Evolutionary conservation across 2,113 vertebrate genomes (phyloP), one percentile per base, ranked within the genome.

Genomic region (Forbesichthys agassizii): DNA sequence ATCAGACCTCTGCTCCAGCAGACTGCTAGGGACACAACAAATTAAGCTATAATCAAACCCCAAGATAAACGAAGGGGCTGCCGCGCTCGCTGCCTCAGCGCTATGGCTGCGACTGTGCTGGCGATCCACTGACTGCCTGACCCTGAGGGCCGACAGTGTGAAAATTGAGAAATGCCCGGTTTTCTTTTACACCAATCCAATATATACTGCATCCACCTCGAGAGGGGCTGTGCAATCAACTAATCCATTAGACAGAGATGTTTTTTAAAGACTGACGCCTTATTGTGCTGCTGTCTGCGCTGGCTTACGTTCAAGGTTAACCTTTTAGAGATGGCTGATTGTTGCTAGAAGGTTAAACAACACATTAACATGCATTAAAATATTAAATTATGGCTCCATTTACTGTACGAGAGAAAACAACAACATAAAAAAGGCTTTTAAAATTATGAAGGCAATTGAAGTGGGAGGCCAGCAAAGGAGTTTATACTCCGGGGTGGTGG

Each of bases 131-230:
- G 27, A 27, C 27, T 27, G 27, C 20, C 94, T 96, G 95, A 95
- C 95, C 94, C 94, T 89, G 90, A 95, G 93, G 92, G 93, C 92
- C 90, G 88, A 90, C 88, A 91, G 91, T 86, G 90, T 93, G 94
- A 95, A 83, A 95, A 95, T 94, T 94, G 94, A 95, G 94, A 94
- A 96, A 95, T 94, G 94, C 93, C 93, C 82, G 88, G 95, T 27
- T 27, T 27, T 27, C 27, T 96, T 96, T 96, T 96, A 96, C 96
- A 94, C 94, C 93, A 95, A 93, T 95, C 95, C 94, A 93, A 96
- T 96, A 96, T 95, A 95, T 95, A 95, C 88, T 90, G 94, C 94
- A 92, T 95, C 93, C 93, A 93, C 93, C 93, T 94, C 90, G 90
- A 93, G 84, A 85, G 91, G 91, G 92, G 91, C 91, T 91, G 92